These are phyloP conservation scores for Forbesichthys papilliferus DNA, from an alignment of 2,113 vertebrate genomes.

Conservation along the genomic window DNA sequence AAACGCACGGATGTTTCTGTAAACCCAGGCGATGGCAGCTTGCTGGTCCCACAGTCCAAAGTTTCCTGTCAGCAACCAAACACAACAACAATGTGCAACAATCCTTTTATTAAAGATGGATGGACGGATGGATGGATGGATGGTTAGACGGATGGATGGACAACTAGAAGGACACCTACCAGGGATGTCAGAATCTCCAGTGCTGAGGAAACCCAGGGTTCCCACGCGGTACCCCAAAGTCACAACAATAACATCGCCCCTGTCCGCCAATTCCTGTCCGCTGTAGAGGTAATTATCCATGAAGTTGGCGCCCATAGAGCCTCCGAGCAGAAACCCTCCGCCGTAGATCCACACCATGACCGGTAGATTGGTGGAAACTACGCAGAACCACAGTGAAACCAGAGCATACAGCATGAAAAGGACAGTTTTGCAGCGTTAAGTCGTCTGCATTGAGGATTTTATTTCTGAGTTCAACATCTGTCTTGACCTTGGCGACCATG, in stretches of 20 bases:
- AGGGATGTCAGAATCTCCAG: conserved; percentile 81
- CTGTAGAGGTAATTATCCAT: conserved; percentile 86
- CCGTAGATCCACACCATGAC: conserved; percentile 94
- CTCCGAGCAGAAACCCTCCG: conserved; percentile 83
- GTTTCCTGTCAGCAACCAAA: conserved; percentile 78
- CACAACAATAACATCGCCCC: conserved; percentile 91
- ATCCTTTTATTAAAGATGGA: background rate
- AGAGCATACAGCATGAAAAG: background rate
- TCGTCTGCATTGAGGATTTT: too few relatives aligned
- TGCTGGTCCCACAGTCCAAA: conserved; percentile 95
- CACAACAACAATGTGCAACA: background rate
- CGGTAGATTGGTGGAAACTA: conserved; percentile 84
- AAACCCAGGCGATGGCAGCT: conserved; percentile 91
- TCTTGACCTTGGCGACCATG: background rate
- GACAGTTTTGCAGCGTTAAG: background rate
- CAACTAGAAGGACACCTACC: conserved; percentile 57
- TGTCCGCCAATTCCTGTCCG: conserved; percentile 84
- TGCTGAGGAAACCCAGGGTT: conserved; percentile 91
- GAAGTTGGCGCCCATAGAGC: conserved; percentile 82
- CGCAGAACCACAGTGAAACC: background rate
- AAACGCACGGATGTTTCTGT: conserved; percentile 90
- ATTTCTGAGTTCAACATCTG: background rate
- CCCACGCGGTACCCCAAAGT: conserved; percentile 89
- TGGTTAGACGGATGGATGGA: background rate
- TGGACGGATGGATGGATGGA: background rate